Conservation (phyloP, 2,113 vertebrate genomes). For the Taxidea taxus region DNA sequence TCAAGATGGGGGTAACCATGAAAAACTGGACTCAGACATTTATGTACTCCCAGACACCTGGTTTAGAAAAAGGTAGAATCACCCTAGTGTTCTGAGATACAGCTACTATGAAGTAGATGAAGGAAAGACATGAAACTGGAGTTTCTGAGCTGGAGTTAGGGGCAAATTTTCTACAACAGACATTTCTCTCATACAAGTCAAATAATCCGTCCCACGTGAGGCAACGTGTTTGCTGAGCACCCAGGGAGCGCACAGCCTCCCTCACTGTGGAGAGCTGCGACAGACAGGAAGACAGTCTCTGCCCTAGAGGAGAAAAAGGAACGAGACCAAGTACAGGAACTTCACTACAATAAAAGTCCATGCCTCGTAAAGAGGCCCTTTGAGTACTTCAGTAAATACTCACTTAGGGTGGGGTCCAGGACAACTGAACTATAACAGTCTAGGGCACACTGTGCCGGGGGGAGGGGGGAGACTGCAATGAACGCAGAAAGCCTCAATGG, state of each 20-base stretch:
- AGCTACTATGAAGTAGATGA: neutral
- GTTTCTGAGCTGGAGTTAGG: neutral
- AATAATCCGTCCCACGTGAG: neutral
- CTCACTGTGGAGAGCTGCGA: neutral
- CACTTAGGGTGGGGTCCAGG: constrained; percentile 55
- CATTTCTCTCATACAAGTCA: neutral
- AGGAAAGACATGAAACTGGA: neutral
- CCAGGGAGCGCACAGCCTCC: fast-evolving
- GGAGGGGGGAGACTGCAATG: neutral
- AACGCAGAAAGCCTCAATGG: neutral
- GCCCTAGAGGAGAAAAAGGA: constrained; percentile 19
- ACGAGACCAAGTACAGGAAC: constrained; percentile 42
- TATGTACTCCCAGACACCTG: constrained; percentile 13
- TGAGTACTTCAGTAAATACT: constrained; percentile 63
- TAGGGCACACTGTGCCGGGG: neutral
- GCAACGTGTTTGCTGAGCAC: neutral
- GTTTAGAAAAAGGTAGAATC: constrained; percentile 32
- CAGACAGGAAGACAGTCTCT: neutral
- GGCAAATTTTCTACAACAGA: neutral
- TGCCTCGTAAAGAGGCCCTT: constrained; percentile 64
- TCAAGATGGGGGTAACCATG: constrained; percentile 21
- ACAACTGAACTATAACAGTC: neutral
- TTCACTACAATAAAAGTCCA: constrained; percentile 37
- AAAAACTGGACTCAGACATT: constrained; percentile 28
- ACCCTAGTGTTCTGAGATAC: neutral